These are phyloP conservation scores for Ambastaia sidthimunki DNA, from an alignment of 2,797 vertebrate genomes.

Conservation along the genomic window DNA sequence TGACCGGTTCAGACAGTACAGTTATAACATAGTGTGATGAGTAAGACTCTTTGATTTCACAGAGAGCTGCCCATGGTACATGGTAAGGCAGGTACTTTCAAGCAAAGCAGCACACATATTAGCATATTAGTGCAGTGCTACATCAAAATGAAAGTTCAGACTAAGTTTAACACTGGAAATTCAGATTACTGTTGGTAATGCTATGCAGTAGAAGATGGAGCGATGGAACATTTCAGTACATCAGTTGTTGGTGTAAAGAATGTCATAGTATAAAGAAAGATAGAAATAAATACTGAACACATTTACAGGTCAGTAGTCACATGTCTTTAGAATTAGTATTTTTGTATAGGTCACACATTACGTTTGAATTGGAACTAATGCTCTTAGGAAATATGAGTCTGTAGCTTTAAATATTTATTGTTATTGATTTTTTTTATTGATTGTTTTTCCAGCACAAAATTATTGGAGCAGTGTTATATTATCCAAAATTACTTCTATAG, in stretches of 20 bases:
- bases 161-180: background rate
- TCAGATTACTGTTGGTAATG: background rate
- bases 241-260: background rate
- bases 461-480: background rate
- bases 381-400: too few relatives aligned
- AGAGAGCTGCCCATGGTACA: background rate
- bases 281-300: background rate
- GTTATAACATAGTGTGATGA: background rate
- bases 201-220: background rate
- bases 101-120: background rate
- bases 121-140: background rate
- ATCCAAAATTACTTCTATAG: background rate
- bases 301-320: background rate
- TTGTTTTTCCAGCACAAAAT: background rate
- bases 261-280: background rate
- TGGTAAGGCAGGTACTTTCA: background rate
- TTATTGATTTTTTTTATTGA: too few relatives aligned
- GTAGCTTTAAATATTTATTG: too few relatives aligned
- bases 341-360: background rate
- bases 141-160: background rate
- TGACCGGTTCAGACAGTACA: conserved; percentile 5
- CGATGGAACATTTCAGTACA: background rate
- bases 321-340: background rate
- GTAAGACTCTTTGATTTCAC: background rate
- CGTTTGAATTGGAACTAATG: background rate